phyloP scores from a whole-genome alignment of 2,888 invertebrate genomes.

The Ethmia dodecea region DNA sequence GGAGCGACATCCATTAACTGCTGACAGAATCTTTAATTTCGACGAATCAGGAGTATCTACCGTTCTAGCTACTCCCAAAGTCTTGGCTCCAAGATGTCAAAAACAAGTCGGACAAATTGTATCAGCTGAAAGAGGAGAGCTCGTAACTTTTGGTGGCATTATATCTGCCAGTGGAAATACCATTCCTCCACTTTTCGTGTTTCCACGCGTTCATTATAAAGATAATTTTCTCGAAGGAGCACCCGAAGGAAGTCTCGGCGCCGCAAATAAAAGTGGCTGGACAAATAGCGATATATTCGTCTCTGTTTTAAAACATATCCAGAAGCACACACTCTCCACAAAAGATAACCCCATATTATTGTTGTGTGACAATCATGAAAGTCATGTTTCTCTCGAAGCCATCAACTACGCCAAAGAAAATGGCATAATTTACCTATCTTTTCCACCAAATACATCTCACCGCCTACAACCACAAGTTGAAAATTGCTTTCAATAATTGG shows the following conservation, averaged over 20 bases:
- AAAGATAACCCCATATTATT: constrained; percentile 19
- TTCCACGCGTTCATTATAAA: constrained; percentile 23
- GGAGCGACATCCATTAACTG: constrained; percentile 1
- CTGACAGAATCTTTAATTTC: constrained; percentile 8
- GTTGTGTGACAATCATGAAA: constrained; percentile 18
- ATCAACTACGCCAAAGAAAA: constrained; percentile 10
- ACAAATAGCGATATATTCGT: constrained; percentile 19
- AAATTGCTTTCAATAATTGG: constrained; percentile 34
- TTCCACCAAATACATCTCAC: constrained; percentile 32
- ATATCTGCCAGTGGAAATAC: constrained; percentile 30
- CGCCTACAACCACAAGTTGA: constrained; percentile 30
- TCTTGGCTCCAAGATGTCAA: constrained; percentile 2
- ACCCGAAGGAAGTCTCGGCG: constrained; percentile 18
- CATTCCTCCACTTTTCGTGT: constrained; percentile 34
- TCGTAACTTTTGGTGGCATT: constrained; percentile 37
- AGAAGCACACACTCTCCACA: constrained; percentile 1
- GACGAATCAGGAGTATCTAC: constrained; percentile 8
- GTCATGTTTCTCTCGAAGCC: constrained; percentile 8
- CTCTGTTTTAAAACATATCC: constrained; percentile 2
- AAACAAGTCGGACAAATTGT: constrained; percentile 33
- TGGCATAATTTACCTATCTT: constrained; percentile 7
- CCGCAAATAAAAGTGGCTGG: constrained; percentile 20
- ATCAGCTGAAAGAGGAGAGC: constrained; percentile 35
- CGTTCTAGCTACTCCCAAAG: constrained; percentile 2
- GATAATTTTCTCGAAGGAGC: constrained; percentile 21